Base-by-base conservation (phyloP, 2,797 vertebrate species). In the Platyrinchus mystaceus region DNA sequence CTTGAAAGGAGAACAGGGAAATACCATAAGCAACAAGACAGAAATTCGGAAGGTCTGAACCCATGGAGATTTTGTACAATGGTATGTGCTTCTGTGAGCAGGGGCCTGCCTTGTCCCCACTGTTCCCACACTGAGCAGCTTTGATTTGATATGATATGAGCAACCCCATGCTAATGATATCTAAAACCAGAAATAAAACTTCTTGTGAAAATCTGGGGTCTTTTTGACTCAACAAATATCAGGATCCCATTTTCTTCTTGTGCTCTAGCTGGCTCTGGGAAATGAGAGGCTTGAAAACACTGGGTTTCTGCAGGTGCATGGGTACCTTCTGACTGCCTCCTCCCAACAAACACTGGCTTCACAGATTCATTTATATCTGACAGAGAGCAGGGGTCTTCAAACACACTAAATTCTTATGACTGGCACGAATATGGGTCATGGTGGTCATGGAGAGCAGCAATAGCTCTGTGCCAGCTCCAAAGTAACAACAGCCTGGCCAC, bases 121-220 rank as follows among this genome's bases (percentile, higher is more conserved):
- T 55, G n/a, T 20, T 73, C 28, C 55, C 26, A 28, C 41, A 64
- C 0, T 5, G 17, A 78, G 50, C 27, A 62, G 53, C 44, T 81
- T 70, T 67, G 43, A 18, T 81, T 70, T 67, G 43, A 18, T 36
- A 32, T 1, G 11, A 30, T 21, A 23, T 0, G 26, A 55, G 56
- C 60, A 70, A 50, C 39, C 2, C 0, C 0, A 34, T 46, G 24
- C 22, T 49, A 78, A 73, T 0, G 0, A 59, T 7, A 94, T 2
- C 30, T 28, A 85, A 80, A 88, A 75, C 2, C 1, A 1, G 30
- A 71, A 94, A 56, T 10, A 62, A 77, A 88, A 80, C 8, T 37
- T 49, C 4, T 24, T 27, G 5, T 55, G 39, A 56, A 86, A 82
- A 70, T 7, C 39, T 30, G 6, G 5, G 20, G 14, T 47, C 44